Percentiles rank a stretch among this genome's conserved stretches.
phyloP scores from a whole-genome alignment of 2,113 vertebrate species.

The Tragelaphus buxtoni region DNA sequence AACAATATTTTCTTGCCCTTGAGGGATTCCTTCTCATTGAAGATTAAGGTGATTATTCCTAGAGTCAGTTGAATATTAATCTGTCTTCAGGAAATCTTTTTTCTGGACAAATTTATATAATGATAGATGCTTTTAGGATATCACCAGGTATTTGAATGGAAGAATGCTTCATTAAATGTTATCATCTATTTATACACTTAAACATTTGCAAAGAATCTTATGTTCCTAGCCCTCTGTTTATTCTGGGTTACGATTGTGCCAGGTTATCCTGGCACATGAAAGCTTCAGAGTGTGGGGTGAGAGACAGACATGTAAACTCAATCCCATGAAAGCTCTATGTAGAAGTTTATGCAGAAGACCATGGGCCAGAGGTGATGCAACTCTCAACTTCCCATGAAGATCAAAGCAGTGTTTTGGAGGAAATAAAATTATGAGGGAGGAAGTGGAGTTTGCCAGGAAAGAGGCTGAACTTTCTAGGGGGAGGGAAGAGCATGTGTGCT shows the following conservation, averaged over 20 bases:
- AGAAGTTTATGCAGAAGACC: background rate
- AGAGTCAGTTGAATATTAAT: conserved; percentile 40
- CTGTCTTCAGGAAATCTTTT: conserved; percentile 15
- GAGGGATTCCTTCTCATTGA: background rate
- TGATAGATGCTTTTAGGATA: background rate
- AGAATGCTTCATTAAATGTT: background rate
- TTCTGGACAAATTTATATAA: background rate
- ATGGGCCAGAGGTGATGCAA: background rate
- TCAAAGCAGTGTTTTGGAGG: background rate
- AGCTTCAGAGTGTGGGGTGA: background rate
- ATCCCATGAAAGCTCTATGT: background rate
- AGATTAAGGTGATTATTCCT: conserved; percentile 16
- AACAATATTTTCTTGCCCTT: background rate
- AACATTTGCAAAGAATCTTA: background rate
- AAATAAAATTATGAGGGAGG: background rate
- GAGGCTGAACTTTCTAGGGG: background rate
- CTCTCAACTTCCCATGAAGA: background rate
- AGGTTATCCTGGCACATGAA: background rate
- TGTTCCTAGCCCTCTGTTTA: background rate
- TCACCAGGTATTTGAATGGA: background rate
- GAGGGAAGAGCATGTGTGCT: background rate
- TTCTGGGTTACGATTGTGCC: background rate
- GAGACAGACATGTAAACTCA: background rate
- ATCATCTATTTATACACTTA: background rate
- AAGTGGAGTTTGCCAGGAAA: background rate